Percentiles rank a stretch among this genome's conserved stretches.
Evolutionary conservation across 2,113 vertebrate species (phyloP).

Genomic region (Cryptomyrus ogoouensis): DNA sequence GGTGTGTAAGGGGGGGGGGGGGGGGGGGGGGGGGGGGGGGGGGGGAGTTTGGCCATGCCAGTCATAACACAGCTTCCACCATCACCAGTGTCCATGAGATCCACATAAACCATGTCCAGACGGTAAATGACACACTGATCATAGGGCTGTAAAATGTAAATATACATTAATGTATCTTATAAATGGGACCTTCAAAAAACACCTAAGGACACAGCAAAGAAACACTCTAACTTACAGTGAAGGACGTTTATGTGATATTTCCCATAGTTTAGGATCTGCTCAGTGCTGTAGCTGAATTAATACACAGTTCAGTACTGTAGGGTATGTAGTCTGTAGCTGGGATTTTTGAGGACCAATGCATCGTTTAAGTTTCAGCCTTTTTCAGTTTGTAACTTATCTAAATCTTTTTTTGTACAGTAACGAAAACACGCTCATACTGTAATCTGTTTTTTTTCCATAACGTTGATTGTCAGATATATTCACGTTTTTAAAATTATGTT

Average conservation of each 20-base stretch:
- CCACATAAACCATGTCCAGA: neutral
- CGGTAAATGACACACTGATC: neutral
- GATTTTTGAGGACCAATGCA: no score
- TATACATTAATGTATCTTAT: neutral
- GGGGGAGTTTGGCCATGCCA: neutral
- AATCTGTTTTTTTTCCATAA: neutral
- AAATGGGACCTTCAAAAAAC: neutral
- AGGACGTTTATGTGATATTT: neutral
- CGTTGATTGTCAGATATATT: neutral
- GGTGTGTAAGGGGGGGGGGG: neutral
- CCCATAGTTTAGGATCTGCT: neutral
- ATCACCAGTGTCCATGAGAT: neutral
- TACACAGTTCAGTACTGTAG: neutral
- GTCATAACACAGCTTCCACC: neutral
- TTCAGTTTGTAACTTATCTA: no score
- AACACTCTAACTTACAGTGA: neutral
- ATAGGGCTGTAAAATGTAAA: neutral
- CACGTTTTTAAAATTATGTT: neutral
- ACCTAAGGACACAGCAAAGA: neutral
- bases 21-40: neutral
- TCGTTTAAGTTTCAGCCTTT: no score
- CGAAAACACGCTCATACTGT: neutral
- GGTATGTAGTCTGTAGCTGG: neutral
- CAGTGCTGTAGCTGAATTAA: constrained; percentile 1
- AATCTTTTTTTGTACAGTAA: neutral